These are phyloP conservation scores for Nycticebus coucang DNA, from an alignment of 2,113 vertebrate species.

Conservation along the genomic window DNA sequence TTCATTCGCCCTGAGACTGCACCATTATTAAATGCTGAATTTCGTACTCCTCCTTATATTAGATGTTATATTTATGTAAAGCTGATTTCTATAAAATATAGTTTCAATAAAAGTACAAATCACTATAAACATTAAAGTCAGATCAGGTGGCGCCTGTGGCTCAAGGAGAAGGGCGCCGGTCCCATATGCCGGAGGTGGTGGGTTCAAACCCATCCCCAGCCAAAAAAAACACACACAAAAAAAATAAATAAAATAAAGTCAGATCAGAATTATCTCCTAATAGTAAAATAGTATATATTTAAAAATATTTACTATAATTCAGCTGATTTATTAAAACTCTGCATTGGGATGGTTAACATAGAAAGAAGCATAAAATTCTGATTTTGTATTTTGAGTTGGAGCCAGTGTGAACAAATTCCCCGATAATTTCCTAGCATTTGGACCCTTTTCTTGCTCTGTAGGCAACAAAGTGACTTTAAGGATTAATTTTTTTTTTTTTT, in stretches of 20 bases:
- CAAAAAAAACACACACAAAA: no score
- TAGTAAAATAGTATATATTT: not conserved
- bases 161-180: no score
- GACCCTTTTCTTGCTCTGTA: not conserved
- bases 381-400: not conserved
- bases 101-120: conserved; percentile 23
- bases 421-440: not conserved
- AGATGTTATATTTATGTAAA: not conserved
- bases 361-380: not conserved
- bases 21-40: conserved; percentile 57
- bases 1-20: not conserved
- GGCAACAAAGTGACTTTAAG: not conserved
- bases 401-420: not conserved
- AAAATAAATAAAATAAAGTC: no score
- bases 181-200: no score
- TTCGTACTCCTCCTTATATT: not conserved
- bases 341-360: not conserved
- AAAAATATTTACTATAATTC: not conserved
- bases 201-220: no score
- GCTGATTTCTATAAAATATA: not conserved
- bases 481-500: not conserved
- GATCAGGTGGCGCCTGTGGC: no score
- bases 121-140: conserved; percentile 10
- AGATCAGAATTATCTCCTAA: not conserved
- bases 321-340: not conserved